Evolutionary conservation across 2,888 invertebrate species (phyloP), one percentile per base, ranked within the genome.

Genomic region (Pediacus dermestoides): DNA sequence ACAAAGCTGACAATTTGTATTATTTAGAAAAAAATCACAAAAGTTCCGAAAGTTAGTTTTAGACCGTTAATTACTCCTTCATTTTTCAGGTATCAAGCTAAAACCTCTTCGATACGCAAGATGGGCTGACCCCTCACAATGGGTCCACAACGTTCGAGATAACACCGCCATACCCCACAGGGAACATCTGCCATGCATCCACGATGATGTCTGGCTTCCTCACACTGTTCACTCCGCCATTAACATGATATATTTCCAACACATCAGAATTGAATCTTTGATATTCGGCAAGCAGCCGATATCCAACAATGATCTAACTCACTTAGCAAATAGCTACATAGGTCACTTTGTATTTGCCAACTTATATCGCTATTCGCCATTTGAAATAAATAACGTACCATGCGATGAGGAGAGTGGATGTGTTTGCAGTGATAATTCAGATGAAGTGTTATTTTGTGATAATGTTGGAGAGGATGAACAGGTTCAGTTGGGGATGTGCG

Each of bases 101-200:
- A 54, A 50, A 35, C 38, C 43, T 18, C 4, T 52, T 1, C 3
- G 30, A 1, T 27, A 14, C 1, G 35, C 46, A 8, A 25, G 39
- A 10, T 61, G 74, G 74, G 52, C 54, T 1, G 64, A 72, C 52
- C 67, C 72, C 0, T 67, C 67, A 27, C 71, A 68, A 8, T 76
- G 76, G 76, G 63, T 58, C 9, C 10, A 26, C 0, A 45, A 64
- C 7, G 28, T 40, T 1, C 64, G 55, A 27, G 70, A 70, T 31
- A 74, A 70, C 39, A 63, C 68, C 42, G 76, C 75, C 1, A 70
- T 74, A 3, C 76, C 76, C 1, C 72, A 75, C 47, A 59, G 69
- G 1, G 74, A 75, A 42, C 66, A 70, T 45, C 48, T 74, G 1
- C 76, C 76, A 0, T 75, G 76, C 42, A 63, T 54, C 11, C 65